phyloP scores from a whole-genome alignment of 2,113 vertebrate species.

The Aegotheles bennettii region DNA sequence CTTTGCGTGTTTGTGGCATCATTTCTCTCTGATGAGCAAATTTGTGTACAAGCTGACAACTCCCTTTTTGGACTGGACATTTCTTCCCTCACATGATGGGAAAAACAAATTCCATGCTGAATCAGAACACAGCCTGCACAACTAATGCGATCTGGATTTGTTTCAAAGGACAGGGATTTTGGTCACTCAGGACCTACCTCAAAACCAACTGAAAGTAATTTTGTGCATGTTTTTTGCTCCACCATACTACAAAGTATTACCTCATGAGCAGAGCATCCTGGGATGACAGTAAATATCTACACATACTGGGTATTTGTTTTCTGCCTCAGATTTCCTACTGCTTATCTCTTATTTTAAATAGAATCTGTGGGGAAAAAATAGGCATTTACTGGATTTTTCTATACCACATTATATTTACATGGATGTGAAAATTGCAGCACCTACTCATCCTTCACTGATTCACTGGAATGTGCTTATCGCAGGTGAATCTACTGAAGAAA shows the following conservation, averaged over 20 bases:
- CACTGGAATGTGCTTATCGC: conserved; percentile 14
- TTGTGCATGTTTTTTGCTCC: background rate
- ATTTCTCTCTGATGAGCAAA: background rate
- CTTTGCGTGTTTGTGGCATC: background rate
- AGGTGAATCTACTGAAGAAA: conserved; percentile 4
- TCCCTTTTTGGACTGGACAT: background rate
- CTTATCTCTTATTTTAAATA: background rate
- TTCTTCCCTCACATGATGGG: background rate
- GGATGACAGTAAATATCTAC: background rate
- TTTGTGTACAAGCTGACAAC: background rate
- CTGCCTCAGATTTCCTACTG: background rate
- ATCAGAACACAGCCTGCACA: background rate
- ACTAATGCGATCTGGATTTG: background rate
- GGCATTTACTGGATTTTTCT: background rate
- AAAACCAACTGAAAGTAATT: background rate
- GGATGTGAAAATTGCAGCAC: background rate
- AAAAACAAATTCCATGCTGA: background rate
- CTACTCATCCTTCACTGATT: background rate
- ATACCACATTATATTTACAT: background rate
- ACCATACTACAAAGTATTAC: accelerated
- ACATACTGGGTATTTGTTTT: background rate
- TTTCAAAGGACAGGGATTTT: background rate
- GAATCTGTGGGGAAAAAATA: accelerated
- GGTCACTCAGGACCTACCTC: background rate
- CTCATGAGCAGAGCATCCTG: background rate